Conservation (phyloP, 92 coral and sea anemone genomes). For the Porites rus region DNA sequence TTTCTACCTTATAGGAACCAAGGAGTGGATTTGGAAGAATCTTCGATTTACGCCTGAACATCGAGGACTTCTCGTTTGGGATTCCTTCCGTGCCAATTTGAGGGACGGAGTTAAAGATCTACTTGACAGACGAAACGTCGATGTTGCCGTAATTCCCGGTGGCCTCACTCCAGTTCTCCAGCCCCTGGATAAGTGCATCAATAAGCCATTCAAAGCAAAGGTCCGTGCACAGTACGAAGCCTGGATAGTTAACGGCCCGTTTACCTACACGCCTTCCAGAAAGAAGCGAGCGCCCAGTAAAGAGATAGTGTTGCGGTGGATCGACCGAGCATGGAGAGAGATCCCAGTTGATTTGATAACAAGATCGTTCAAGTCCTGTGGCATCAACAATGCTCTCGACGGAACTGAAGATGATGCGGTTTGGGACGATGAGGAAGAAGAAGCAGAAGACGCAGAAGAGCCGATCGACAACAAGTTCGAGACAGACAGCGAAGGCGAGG, state of each 20-base stretch:
- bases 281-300: constrained; percentile 41
- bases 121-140: constrained; percentile 27
- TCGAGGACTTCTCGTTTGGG: background rate
- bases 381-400: constrained; percentile 53
- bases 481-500: background rate
- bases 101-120: constrained; percentile 43
- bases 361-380: constrained; percentile 51
- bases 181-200: constrained; percentile 41
- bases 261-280: constrained; percentile 38
- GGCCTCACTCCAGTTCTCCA: constrained; percentile 3
- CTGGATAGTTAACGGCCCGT: background rate
- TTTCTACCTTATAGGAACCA: constrained; percentile 46
- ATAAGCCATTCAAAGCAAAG: constrained; percentile 48
- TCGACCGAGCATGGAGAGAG: constrained; percentile 37
- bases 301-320: constrained; percentile 40
- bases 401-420: constrained; percentile 33
- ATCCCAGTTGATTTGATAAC: constrained; percentile 34
- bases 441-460: constrained; percentile 2
- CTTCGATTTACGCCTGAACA: constrained; percentile 21
- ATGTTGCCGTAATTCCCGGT: constrained; percentile 42
- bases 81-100: constrained; percentile 6
- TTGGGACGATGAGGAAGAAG: constrained; percentile 1
- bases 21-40: constrained; percentile 31
- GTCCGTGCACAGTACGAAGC: background rate
- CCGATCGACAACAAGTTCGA: background rate